Conservation (phyloP, 2,797 vertebrate genomes). For the Dendrocincla fuliginosa region DNA sequence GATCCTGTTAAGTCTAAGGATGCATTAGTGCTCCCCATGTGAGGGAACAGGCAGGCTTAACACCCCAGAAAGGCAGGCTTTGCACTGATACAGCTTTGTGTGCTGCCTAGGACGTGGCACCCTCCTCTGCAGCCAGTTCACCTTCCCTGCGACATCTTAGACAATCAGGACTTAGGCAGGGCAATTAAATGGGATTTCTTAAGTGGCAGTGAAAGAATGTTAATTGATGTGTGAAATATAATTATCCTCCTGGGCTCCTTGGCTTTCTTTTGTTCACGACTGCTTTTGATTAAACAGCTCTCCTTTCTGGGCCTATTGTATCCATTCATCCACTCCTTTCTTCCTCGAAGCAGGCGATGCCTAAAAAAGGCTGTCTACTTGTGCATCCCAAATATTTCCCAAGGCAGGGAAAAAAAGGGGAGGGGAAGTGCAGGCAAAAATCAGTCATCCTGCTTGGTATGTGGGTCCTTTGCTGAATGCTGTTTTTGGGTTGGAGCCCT, state of each 20-base stretch:
- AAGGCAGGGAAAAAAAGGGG: conserved; percentile 24
- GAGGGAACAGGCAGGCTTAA: background rate
- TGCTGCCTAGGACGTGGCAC: background rate
- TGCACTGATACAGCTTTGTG: background rate
- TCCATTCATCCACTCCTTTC: conserved; percentile 41
- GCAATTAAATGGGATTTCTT: conserved; percentile 62
- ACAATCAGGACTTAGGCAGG: conserved; percentile 13
- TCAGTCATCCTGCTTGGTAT: conserved; percentile 57
- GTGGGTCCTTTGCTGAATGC: conserved; percentile 62
- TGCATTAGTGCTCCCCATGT: rapidly evolving
- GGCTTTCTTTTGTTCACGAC: conserved; percentile 56
- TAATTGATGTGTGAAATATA: conserved; percentile 74
- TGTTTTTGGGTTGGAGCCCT: conserved; percentile 69
- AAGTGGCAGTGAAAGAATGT: conserved; percentile 58
- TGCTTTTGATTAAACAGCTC: conserved; percentile 67
- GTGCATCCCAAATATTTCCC: conserved; percentile 59
- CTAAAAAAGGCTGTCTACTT: conserved; percentile 31
- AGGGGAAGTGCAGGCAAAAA: conserved; percentile 57
- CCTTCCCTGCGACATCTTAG: background rate
- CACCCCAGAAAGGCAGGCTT: background rate
- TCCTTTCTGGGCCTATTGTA: conserved; percentile 38
- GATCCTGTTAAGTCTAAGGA: background rate
- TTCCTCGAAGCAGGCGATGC: background rate
- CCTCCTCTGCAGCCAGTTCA: background rate
- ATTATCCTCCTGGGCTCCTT: conserved; percentile 61